A percentile compares a stretch with the other conserved stretches of the same genome.
Evolutionary conservation across 1,140 invertebrate genomes (phyloP).

Genomic region (Cyphomyrmex costatus): DNA sequence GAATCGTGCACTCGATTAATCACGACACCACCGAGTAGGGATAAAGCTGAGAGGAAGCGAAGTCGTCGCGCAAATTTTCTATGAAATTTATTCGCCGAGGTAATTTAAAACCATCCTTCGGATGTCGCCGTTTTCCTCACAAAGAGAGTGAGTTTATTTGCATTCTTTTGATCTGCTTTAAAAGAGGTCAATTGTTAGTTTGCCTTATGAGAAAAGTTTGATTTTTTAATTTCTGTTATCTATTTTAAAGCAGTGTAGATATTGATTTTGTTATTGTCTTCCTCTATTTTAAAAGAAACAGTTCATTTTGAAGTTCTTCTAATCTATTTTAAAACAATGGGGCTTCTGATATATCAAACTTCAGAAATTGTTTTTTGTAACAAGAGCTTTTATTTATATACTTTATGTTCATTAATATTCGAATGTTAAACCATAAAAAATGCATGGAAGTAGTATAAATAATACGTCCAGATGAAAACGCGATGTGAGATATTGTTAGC

Average conservation of each 20-base stretch:
- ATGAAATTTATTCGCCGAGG: slow-evolving; percentile 64
- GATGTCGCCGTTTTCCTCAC: slow-evolving; percentile 45
- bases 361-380: background rate
- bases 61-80: slow-evolving; percentile 62
- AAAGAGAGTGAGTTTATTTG: slow-evolving; percentile 41
- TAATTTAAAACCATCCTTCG: slow-evolving; percentile 45
- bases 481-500: slow-evolving; percentile 48
- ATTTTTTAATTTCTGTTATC: slow-evolving; percentile 28
- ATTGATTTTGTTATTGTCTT: background rate
- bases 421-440: background rate
- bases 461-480: slow-evolving; percentile 23
- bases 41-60: slow-evolving; percentile 62
- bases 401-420: background rate
- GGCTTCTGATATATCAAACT: background rate
- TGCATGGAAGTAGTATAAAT: slow-evolving; percentile 29
- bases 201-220: slow-evolving; percentile 18
- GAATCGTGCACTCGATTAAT: slow-evolving; percentile 82
- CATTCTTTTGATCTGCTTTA: slow-evolving; percentile 52
- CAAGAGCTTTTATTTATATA: background rate
- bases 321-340: background rate
- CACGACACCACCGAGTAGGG: slow-evolving; percentile 74
- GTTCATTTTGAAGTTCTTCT: background rate
- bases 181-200: slow-evolving; percentile 49
- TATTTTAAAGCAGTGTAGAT: background rate
- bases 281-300: background rate